Conservation (phyloP, 1,140 invertebrate species). For the Neodiprion fabricii region DNA sequence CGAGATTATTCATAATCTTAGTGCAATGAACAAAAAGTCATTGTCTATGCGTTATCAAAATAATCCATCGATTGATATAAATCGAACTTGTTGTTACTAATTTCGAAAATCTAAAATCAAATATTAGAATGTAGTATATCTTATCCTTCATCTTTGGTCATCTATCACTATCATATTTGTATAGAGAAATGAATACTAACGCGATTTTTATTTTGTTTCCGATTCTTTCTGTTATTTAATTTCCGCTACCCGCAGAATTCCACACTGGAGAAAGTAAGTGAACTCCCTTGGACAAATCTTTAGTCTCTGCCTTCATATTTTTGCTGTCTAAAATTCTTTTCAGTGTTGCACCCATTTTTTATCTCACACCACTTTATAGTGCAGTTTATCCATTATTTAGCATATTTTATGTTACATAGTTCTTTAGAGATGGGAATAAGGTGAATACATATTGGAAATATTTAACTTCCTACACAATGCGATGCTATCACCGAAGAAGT, state of each 20-base stretch:
- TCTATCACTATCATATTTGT: constrained; percentile 45
- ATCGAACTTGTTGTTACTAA: constrained; percentile 15
- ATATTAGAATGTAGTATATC: constrained; percentile 23
- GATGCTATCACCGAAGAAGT: not conserved
- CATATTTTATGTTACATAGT: not conserved
- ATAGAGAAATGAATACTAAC: constrained; percentile 59
- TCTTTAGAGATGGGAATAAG: not conserved
- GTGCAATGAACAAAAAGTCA: not conserved
- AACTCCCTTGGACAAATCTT: constrained; percentile 47
- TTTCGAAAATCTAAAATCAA: constrained; percentile 38
- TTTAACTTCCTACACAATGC: not conserved
- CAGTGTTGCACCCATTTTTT: not conserved
- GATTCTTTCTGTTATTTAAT: constrained; percentile 63
- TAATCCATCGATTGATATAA: not conserved
- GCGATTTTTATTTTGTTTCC: constrained; percentile 63
- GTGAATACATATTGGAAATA: constrained; percentile 31
- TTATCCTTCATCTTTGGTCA: constrained; percentile 27
- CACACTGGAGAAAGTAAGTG: constrained; percentile 65
- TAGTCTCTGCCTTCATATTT: constrained; percentile 30
- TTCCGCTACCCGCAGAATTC: constrained; percentile 64
- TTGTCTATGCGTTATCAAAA: not conserved
- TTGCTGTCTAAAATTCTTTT: constrained; percentile 1
- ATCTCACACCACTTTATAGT: not conserved
- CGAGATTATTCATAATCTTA: constrained; percentile 31
- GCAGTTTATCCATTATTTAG: not conserved